Conservation (phyloP, 2,888 invertebrate genomes). For the Conomelus anceps region DNA sequence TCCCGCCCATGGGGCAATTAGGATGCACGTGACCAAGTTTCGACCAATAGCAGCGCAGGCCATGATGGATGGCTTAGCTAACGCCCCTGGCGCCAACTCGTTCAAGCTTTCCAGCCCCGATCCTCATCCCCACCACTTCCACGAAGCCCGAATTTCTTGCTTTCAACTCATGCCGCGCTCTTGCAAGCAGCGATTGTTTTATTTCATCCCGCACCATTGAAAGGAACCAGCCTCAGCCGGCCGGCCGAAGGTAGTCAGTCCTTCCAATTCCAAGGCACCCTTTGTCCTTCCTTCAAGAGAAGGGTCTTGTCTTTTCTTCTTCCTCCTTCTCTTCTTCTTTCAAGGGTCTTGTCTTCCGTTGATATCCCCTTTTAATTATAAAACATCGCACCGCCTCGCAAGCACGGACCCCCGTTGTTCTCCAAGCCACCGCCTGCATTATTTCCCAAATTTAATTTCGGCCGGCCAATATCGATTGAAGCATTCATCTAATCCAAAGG, state of each 20-base stretch:
- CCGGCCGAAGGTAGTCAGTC: not conserved
- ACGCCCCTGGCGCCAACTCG: constrained; percentile 16
- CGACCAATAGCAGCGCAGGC: constrained; percentile 48
- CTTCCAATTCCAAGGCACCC: not conserved
- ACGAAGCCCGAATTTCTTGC: not conserved
- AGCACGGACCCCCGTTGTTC: not conserved
- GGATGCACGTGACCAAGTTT: constrained; percentile 54
- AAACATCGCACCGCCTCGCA: not conserved
- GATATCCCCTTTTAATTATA: not conserved
- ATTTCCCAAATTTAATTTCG: not conserved
- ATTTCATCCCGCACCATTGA: not conserved
- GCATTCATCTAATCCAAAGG: not conserved
- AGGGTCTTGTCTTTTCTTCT: not conserved
- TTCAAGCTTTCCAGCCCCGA: not conserved
- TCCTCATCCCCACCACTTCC: constrained; percentile 12
- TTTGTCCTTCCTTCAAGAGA: not conserved
- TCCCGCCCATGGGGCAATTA: constrained; percentile 55
- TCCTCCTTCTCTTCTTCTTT: not conserved
- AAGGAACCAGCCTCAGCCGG: not conserved
- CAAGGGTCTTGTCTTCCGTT: not conserved
- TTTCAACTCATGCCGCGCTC: not conserved
- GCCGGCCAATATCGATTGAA: not conserved
- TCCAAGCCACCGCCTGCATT: not conserved
- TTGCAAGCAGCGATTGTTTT: not conserved
- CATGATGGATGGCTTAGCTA: constrained; percentile 52